These are phyloP conservation scores for Baronia brevicornis DNA, from an alignment of 2,888 invertebrate species.

Conservation along the genomic window DNA sequence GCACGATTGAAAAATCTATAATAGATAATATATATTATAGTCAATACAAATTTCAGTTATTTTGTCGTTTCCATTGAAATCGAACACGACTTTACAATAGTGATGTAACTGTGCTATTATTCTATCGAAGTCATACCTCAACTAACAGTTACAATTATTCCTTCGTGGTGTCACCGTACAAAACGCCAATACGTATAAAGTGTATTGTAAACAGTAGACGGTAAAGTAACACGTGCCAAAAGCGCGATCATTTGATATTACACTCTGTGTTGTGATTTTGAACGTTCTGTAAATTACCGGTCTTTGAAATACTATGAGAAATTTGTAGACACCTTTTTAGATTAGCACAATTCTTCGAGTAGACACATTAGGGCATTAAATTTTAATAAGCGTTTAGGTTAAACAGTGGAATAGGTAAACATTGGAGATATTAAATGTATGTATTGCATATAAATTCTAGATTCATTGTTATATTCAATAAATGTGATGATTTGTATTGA, in stretches of 20 bases:
- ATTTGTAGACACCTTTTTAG: slow-evolving; percentile 70
- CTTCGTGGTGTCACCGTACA: slow-evolving; percentile 21
- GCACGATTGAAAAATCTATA: slow-evolving; percentile 4
- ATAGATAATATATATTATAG: no score
- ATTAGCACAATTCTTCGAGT: slow-evolving; percentile 75
- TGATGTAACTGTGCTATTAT: no score
- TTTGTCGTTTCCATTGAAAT: no score
- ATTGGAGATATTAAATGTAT: slow-evolving; percentile 58
- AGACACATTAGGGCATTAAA: slow-evolving; percentile 65
- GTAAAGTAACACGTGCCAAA: slow-evolving; percentile 50
- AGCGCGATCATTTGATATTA: slow-evolving; percentile 72
- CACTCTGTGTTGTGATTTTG: slow-evolving; percentile 78
- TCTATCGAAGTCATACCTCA: no score
- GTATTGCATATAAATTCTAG: slow-evolving; percentile 54
- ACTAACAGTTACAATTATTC: background rate
- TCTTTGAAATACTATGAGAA: slow-evolving; percentile 60
- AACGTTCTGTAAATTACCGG: slow-evolving; percentile 73
- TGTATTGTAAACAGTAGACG: slow-evolving; percentile 56
- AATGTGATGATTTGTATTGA: slow-evolving; percentile 67
- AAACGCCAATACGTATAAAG: slow-evolving; percentile 44
- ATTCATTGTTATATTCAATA: slow-evolving; percentile 67
- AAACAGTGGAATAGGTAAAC: slow-evolving; percentile 57
- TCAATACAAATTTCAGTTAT: no score
- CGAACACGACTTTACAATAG: no score
- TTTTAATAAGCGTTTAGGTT: slow-evolving; percentile 66